phyloP scores from a whole-genome alignment of 2,113 vertebrate species.

The Rissa tridactyla region DNA sequence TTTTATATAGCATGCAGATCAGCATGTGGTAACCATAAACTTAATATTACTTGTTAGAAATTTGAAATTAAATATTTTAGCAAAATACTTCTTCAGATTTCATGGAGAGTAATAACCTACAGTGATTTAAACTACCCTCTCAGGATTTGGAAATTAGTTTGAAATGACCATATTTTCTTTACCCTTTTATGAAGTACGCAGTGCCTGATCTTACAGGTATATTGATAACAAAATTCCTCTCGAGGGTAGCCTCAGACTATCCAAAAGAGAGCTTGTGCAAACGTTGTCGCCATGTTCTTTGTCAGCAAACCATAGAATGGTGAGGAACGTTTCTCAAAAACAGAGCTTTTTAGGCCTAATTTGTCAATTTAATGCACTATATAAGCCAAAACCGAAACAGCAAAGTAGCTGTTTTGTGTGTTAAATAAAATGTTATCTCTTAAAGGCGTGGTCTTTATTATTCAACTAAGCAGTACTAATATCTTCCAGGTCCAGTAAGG shows the following conservation, averaged over 20 bases:
- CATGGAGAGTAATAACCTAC: background rate
- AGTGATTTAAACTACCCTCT: background rate
- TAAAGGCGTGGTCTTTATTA: background rate
- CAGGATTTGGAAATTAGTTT: background rate
- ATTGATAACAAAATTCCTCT: background rate
- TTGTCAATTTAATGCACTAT: background rate
- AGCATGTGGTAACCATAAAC: background rate
- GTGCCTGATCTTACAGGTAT: background rate
- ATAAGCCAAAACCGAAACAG: background rate
- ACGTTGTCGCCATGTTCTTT: background rate
- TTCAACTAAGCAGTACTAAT: background rate
- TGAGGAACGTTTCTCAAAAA: background rate
- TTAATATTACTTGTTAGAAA: background rate
- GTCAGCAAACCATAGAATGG: background rate
- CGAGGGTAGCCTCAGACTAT: background rate
- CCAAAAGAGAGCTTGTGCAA: background rate
- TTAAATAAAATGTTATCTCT: background rate
- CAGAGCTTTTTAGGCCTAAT: background rate
- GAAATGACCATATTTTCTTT: background rate
- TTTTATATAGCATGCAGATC: background rate
- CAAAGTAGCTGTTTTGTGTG: background rate
- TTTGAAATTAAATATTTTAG: background rate
- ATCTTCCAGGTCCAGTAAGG: background rate
- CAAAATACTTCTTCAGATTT: background rate
- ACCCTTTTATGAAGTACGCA: fast-evolving